A percentile compares a stretch with the other conserved stretches of the same genome.
Evolutionary conservation across 2,888 invertebrate genomes (phyloP).

Genomic region (Ophioninae sp.): DNA sequence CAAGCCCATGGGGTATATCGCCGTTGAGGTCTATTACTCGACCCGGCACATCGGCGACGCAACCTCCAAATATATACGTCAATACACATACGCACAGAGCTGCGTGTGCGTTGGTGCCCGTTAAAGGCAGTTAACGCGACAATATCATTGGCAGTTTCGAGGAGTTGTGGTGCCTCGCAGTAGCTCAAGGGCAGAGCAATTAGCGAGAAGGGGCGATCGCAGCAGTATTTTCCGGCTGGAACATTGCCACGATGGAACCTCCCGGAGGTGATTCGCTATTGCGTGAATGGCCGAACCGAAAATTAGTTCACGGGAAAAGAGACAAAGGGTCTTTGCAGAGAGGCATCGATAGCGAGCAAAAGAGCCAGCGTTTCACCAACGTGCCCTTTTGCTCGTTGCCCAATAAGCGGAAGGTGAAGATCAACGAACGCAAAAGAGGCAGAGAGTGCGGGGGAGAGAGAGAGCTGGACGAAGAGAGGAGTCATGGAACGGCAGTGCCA

Average conservation of each 20-base stretch:
- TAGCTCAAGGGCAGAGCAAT: conserved; percentile 43
- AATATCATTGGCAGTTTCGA: conserved; percentile 66
- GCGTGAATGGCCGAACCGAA: conserved; percentile 30
- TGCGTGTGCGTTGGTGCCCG: conserved; percentile 48
- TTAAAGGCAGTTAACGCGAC: conserved; percentile 71
- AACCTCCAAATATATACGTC: conserved; percentile 38
- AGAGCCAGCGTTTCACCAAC: background rate
- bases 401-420: conserved; percentile 4
- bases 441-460: conserved; percentile 26
- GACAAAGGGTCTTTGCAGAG: conserved; percentile 2
- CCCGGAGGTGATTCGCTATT: conserved; percentile 8
- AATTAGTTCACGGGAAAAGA: conserved; percentile 39
- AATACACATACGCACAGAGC: background rate
- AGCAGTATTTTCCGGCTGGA: conserved; percentile 8
- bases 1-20: conserved; percentile 59
- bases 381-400: background rate
- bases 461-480: conserved; percentile 60
- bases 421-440: conserved; percentile 12
- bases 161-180: conserved; percentile 58
- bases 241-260: background rate
- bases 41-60: conserved; percentile 58
- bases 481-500: conserved; percentile 68
- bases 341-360: background rate
- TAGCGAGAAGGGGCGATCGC: conserved; percentile 40
- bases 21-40: conserved; percentile 56